These are phyloP conservation scores for Grammomys dolichurus DNA, from an alignment of 2,113 vertebrate species.

Conservation along the genomic window DNA sequence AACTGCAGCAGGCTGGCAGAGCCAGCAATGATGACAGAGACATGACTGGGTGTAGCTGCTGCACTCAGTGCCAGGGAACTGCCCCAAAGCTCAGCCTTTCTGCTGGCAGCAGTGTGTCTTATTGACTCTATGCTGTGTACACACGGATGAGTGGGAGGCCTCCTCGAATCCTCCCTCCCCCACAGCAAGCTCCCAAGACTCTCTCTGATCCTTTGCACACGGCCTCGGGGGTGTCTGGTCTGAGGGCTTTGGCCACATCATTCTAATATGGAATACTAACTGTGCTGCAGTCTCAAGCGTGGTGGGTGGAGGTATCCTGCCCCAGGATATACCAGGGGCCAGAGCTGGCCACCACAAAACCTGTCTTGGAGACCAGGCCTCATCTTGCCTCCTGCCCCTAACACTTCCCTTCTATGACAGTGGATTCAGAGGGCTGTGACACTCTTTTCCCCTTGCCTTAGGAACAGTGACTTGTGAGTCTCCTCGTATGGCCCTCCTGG, in stretches of 20 bases:
- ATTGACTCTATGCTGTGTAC: accelerated
- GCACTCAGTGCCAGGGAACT: no score
- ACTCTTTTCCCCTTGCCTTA: not conserved
- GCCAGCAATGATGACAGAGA: accelerated
- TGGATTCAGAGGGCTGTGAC: not conserved
- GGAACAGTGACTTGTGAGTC: not conserved
- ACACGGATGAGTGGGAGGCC: accelerated
- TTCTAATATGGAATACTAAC: not conserved
- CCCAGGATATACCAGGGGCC: not conserved
- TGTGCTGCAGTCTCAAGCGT: not conserved
- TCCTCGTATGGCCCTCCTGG: not conserved
- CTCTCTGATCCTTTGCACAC: not conserved
- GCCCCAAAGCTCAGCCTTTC: not conserved
- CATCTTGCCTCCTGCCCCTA: not conserved
- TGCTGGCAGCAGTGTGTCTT: accelerated
- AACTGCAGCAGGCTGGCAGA: not conserved
- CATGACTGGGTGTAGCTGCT: accelerated
- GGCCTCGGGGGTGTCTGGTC: not conserved
- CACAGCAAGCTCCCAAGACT: not conserved
- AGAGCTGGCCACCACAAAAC: not conserved
- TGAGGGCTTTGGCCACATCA: not conserved
- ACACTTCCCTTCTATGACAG: not conserved
- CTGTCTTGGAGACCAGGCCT: not conserved
- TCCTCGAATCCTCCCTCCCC: not conserved
- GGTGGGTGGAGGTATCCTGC: not conserved